phyloP scores from a whole-genome alignment of 2,888 invertebrate species.

The Stomorhina lunata region DNA sequence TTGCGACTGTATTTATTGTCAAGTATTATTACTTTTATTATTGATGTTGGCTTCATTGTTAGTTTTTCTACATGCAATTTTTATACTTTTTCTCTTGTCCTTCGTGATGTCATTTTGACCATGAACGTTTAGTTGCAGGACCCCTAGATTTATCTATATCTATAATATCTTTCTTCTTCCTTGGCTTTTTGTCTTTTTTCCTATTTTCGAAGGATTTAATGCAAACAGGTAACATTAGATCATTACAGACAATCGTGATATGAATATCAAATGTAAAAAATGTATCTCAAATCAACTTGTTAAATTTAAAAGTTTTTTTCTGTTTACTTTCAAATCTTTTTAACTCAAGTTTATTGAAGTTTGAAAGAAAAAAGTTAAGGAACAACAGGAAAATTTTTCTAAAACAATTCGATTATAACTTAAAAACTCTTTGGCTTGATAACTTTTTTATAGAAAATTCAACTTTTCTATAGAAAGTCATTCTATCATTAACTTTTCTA shows the following conservation, averaged over 20 bases:
- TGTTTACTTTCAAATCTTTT: background rate
- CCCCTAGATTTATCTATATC: background rate
- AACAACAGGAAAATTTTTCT: no score
- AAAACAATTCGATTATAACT: no score
- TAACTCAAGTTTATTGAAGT: slow-evolving; percentile 22
- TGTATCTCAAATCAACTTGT: slow-evolving; percentile 56
- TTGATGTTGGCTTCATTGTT: slow-evolving; percentile 17
- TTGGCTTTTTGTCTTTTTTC: background rate
- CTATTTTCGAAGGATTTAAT: slow-evolving; percentile 22
- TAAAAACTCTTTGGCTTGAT: no score
- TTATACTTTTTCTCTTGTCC: background rate
- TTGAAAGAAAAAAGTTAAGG: no score
- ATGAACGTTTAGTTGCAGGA: slow-evolving; percentile 46
- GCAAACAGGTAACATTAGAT: slow-evolving; percentile 65
- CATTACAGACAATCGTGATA: slow-evolving; percentile 65
- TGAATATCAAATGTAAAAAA: slow-evolving; percentile 49
- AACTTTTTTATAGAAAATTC: no score
- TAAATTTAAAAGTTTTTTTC: slow-evolving; percentile 51
- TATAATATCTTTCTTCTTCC: background rate
- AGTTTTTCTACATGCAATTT: background rate
- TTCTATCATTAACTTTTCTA: no score
- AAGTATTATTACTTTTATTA: slow-evolving; percentile 42
- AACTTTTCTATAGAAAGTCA: no score
- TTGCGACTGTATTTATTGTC: slow-evolving; percentile 17
- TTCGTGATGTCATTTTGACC: slow-evolving; percentile 59